phyloP scores from a whole-genome alignment of 2,888 invertebrate genomes.

The Baronia brevicornis region DNA sequence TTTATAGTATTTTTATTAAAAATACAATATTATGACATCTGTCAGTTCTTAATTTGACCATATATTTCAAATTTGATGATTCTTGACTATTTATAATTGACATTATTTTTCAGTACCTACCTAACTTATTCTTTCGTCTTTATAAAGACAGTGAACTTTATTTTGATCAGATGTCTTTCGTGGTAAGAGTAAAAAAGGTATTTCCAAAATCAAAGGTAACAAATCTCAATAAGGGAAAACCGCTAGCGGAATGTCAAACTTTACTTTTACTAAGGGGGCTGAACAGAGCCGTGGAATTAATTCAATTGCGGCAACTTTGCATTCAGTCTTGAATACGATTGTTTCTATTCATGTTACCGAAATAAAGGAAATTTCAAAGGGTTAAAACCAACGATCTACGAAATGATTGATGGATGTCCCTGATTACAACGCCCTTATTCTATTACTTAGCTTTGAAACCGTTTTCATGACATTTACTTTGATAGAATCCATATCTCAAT shows the following conservation, averaged over 20 bases:
- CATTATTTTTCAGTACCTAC: too few relatives aligned
- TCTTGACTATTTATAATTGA: too few relatives aligned
- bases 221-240: conserved; percentile 35
- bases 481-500: too few relatives aligned
- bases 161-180: too few relatives aligned
- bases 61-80: too few relatives aligned
- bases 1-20: too few relatives aligned
- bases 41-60: too few relatives aligned
- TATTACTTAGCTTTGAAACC: too few relatives aligned
- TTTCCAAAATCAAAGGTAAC: conserved; percentile 31
- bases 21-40: too few relatives aligned
- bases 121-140: too few relatives aligned
- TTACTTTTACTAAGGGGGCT: conserved; percentile 56
- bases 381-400: conserved; percentile 41
- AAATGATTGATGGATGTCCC: conserved; percentile 44
- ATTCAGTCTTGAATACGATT: conserved; percentile 60
- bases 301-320: conserved; percentile 65
- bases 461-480: too few relatives aligned
- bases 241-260: conserved; percentile 52
- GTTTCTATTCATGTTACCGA: conserved; percentile 51
- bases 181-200: conserved; percentile 26
- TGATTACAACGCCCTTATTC: conserved; percentile 22
- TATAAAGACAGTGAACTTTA: too few relatives aligned
- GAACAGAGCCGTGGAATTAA: conserved; percentile 70
- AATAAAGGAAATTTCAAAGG: conserved; percentile 56